phyloP scores from a whole-genome alignment of 2,797 vertebrate genomes.

The Echeneis naucrates region DNA sequence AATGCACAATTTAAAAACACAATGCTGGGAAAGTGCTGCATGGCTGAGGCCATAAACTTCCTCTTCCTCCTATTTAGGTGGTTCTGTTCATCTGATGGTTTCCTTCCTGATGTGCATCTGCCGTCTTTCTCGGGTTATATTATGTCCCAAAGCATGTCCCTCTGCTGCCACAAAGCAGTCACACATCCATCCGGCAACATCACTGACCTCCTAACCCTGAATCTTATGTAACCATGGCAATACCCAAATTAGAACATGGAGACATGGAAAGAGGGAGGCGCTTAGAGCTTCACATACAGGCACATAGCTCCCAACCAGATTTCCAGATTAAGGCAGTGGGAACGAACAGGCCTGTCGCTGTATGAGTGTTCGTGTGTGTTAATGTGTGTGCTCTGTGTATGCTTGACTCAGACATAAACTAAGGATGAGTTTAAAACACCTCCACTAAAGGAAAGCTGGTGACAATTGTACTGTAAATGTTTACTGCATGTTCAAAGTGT shows the following conservation, averaged over 20 bases:
- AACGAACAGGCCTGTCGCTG: slow-evolving; percentile 18
- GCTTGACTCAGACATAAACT: neutral
- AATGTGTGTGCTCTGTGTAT: neutral
- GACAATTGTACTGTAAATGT: neutral
- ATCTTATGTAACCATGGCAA: slow-evolving; percentile 83
- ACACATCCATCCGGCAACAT: slow-evolving; percentile 66
- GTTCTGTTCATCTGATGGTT: slow-evolving; percentile 48
- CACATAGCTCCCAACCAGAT: slow-evolving; percentile 58
- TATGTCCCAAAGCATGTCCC: slow-evolving; percentile 30
- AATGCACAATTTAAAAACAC: slow-evolving; percentile 43
- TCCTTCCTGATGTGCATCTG: slow-evolving; percentile 67
- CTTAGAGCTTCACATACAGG: slow-evolving; percentile 63
- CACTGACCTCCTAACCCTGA: slow-evolving; percentile 81
- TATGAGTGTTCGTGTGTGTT: neutral
- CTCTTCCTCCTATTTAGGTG: slow-evolving; percentile 63
- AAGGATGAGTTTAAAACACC: slow-evolving; percentile 32
- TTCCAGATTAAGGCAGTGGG: slow-evolving; percentile 74
- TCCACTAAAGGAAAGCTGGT: slow-evolving; percentile 7
- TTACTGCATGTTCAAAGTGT: slow-evolving; percentile 40
- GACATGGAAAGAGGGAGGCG: slow-evolving; percentile 70
- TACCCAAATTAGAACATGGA: slow-evolving; percentile 81
- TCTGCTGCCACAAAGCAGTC: slow-evolving; percentile 41
- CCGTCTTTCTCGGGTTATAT: slow-evolving; percentile 43
- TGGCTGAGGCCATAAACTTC: slow-evolving; percentile 70
- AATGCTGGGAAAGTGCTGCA: slow-evolving; percentile 53